Percentiles rank a stretch among this genome's conserved stretches.
Evolutionary conservation across 1,140 invertebrate genomes (phyloP).

Genomic region (Melitaea cinxia): DNA sequence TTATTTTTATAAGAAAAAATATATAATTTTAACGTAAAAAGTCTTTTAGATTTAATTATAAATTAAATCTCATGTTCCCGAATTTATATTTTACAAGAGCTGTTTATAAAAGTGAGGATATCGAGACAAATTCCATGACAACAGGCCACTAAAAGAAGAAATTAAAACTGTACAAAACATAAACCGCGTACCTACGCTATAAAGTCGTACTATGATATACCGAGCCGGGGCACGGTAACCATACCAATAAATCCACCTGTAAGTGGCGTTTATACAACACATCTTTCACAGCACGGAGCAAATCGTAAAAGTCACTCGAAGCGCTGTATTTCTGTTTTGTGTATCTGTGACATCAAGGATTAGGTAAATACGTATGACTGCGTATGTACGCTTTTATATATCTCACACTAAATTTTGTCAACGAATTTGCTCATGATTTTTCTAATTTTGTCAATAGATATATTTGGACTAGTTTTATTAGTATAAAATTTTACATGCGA

Average conservation of each 20-base stretch:
- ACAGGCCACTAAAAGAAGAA: neutral
- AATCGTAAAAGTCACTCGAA: conserved; percentile 65
- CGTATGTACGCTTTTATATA: too few species aligned
- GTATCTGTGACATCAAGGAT: conserved; percentile 15
- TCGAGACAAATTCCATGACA: neutral
- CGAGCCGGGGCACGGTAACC: conserved; percentile 25
- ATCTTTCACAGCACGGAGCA: conserved; percentile 53
- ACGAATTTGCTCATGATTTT: too few species aligned
- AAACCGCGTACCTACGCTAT: conserved; percentile 9
- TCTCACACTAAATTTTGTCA: too few species aligned
- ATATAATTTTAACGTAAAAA: too few species aligned
- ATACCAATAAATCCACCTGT: conserved; percentile 59
- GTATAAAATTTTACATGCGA: too few species aligned
- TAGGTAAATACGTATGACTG: neutral
- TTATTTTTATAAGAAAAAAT: too few species aligned
- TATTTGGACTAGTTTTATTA: too few species aligned
- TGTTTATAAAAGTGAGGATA: neutral
- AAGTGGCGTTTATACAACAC: conserved; percentile 72
- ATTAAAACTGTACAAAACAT: conserved; percentile 13
- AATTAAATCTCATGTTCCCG: too few species aligned
- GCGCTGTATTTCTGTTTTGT: conserved; percentile 38
- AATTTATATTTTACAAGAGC: neutral
- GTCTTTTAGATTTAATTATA: too few species aligned
- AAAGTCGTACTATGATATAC: conserved; percentile 35
- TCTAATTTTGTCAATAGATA: too few species aligned